phyloP scores from a whole-genome alignment of 2,797 vertebrate genomes.

The Malurus splendens region DNA sequence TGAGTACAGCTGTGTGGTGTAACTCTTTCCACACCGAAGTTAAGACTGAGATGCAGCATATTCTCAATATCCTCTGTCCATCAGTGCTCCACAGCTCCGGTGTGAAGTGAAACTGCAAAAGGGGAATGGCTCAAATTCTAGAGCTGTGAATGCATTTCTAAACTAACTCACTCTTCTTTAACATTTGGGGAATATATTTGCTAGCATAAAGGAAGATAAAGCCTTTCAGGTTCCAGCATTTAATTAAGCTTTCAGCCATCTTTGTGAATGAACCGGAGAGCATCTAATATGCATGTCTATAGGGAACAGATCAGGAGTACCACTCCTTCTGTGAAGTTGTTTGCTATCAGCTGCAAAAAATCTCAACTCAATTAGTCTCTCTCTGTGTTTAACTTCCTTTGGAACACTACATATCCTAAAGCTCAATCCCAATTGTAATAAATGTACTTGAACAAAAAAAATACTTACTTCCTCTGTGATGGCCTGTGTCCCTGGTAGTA shows the following conservation, averaged over 20 bases:
- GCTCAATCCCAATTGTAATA: slow-evolving; percentile 28
- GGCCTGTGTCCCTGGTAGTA: not conserved
- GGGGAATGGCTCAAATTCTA: not conserved
- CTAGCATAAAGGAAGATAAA: slow-evolving; percentile 38
- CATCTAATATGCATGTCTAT: slow-evolving; percentile 37
- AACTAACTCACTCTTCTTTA: slow-evolving; percentile 8
- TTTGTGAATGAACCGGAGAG: slow-evolving; percentile 56
- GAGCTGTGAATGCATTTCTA: not conserved
- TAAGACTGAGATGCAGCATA: not conserved
- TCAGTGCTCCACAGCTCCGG: not conserved
- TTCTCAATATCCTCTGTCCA: not conserved
- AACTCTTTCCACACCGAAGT: not conserved
- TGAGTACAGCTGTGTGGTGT: not conserved
- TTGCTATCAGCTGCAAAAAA: slow-evolving; percentile 56
- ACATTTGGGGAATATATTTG: slow-evolving; percentile 43
- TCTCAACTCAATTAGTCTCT: slow-evolving; percentile 44
- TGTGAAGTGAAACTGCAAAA: not conserved
- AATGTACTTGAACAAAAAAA: slow-evolving; percentile 28
- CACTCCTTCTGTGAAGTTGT: slow-evolving; percentile 44
- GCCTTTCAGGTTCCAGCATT: slow-evolving; percentile 51
- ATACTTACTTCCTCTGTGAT: not conserved
- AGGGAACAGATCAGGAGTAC: slow-evolving; percentile 42
- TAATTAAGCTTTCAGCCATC: slow-evolving; percentile 57
- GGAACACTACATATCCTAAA: slow-evolving; percentile 8
- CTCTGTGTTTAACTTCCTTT: slow-evolving; percentile 23